Percentiles rank a stretch among this genome's conserved stretches.
phyloP scores from a whole-genome alignment of 2,797 vertebrate genomes.

The Syngnathus rostellatus region DNA sequence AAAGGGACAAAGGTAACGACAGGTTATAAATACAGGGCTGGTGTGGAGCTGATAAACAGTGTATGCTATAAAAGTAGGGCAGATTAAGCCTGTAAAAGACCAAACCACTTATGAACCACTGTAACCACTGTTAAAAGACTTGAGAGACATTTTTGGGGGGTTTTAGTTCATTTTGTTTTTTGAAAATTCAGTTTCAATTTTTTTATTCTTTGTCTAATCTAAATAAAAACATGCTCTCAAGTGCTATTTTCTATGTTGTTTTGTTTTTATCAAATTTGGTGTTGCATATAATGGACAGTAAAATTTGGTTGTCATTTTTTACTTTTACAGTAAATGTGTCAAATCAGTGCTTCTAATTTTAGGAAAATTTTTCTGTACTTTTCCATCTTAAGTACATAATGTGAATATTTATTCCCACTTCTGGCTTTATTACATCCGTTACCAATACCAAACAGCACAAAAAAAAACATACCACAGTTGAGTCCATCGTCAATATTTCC shows the following conservation, averaged over 20 bases:
- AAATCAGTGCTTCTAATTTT: too few species aligned
- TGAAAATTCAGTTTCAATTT: too few species aligned
- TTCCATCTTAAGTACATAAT: background rate
- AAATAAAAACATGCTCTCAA: too few species aligned
- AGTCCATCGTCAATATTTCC: slow-evolving; percentile 5
- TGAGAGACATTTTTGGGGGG: too few species aligned
- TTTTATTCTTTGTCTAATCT: too few species aligned
- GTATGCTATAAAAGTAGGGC: slow-evolving; percentile 56
- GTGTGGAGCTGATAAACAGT: slow-evolving; percentile 56
- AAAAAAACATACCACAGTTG: background rate
- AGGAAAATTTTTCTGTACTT: too few species aligned
- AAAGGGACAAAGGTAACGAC: slow-evolving; percentile 54
- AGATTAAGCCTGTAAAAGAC: slow-evolving; percentile 51
- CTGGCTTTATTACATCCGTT: background rate
- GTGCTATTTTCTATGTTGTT: too few species aligned
- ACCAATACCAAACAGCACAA: background rate
- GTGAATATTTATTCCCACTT: background rate
- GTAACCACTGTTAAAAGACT: slow-evolving; percentile 1
- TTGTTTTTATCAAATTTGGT: too few species aligned
- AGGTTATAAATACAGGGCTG: slow-evolving; percentile 53
- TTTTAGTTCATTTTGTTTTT: too few species aligned
- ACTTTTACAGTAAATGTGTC: too few species aligned
- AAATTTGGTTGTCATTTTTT: too few species aligned
- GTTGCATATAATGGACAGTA: too few species aligned
- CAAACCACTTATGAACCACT: slow-evolving; percentile 25